Conservation (phyloP, 2,797 vertebrate species). For the Mionectes olivaceus region DNA sequence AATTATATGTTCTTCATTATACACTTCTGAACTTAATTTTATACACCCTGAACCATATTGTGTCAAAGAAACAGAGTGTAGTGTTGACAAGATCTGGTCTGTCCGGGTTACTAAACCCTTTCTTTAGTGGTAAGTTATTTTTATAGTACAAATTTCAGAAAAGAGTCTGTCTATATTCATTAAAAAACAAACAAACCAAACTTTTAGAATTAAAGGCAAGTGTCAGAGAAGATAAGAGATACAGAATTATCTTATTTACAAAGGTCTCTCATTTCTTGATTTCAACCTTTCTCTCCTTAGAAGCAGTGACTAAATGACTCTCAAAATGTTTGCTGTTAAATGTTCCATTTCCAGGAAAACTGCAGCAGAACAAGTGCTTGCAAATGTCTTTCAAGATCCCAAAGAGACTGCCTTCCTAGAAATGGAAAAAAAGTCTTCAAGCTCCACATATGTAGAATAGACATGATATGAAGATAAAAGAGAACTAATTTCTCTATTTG, state of each 20-base stretch:
- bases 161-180: background rate
- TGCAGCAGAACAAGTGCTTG: background rate
- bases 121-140: background rate
- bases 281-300: background rate
- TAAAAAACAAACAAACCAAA: background rate
- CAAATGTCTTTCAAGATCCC: background rate
- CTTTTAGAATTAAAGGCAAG: background rate
- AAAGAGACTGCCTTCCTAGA: background rate
- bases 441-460: background rate
- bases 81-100: background rate
- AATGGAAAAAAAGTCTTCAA: background rate
- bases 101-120: background rate
- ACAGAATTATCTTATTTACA: background rate
- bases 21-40: background rate
- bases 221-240: background rate
- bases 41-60: background rate
- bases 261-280: background rate
- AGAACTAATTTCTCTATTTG: background rate
- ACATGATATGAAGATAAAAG: background rate
- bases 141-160: background rate
- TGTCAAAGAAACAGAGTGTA: background rate
- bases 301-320: background rate
- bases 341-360: background rate
- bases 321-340: background rate
- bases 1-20: background rate